Evolutionary conservation across 2,113 vertebrate genomes (phyloP).

Genomic region (Struthidea cinerea): DNA sequence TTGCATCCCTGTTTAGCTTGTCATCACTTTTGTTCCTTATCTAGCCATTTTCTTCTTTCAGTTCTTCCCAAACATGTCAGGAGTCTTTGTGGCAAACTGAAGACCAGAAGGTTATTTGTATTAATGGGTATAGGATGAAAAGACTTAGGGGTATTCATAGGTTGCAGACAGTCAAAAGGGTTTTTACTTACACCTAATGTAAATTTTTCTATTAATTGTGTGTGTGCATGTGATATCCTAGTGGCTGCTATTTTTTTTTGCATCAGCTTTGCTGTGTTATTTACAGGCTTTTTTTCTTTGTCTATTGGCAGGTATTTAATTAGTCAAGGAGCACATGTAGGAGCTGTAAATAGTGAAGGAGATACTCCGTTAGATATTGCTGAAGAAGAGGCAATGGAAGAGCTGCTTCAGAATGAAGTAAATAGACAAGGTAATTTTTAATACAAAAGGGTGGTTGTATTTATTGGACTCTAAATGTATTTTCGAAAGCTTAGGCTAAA

Average conservation of each 20-base stretch:
- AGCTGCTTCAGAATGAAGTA: constrained; percentile 97
- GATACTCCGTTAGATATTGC: constrained; percentile 97
- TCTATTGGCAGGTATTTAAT: constrained; percentile 88
- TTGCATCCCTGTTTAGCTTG: background rate
- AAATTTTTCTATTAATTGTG: background rate
- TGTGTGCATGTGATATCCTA: background rate
- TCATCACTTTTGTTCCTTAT: background rate
- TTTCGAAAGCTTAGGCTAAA: background rate
- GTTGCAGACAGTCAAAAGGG: background rate
- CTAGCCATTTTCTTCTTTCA: background rate
- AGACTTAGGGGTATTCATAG: background rate
- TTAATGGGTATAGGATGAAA: background rate
- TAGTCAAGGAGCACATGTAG: constrained; percentile 90
- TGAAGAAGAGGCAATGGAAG: constrained; percentile 97
- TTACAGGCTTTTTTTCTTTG: background rate
- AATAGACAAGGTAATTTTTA: constrained; percentile 89
- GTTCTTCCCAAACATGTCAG: background rate
- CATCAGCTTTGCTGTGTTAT: background rate
- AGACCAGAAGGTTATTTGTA: background rate
- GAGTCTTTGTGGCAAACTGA: background rate
- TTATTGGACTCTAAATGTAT: background rate
- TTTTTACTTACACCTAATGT: background rate
- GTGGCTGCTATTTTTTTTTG: background rate
- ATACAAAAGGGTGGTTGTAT: background rate
- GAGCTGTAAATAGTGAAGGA: constrained; percentile 98